Conservation (phyloP, 2,113 vertebrate species). For the Tor tambroides region DNA sequence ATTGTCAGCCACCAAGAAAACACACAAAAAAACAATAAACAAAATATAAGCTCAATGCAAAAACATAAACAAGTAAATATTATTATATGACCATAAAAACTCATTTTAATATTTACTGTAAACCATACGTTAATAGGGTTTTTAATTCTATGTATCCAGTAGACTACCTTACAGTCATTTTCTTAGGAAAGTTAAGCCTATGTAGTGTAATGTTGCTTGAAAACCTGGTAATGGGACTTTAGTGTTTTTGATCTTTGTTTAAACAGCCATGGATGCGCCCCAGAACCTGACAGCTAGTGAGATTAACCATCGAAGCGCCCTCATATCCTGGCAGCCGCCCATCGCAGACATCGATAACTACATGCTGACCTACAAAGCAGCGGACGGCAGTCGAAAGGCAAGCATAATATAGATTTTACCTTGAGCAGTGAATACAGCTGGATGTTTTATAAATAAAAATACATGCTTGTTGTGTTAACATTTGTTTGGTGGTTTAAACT, state of each 20-base stretch:
- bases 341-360: conserved; percentile 92
- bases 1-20: no score
- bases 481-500: neutral
- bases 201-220: neutral
- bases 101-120: no score
- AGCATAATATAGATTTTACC: conserved; percentile 39
- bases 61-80: no score
- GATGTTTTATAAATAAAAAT: neutral
- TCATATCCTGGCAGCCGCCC: conserved; percentile 93
- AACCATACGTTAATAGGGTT: no score
- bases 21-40: no score
- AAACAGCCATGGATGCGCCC: conserved; percentile 90
- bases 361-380: conserved; percentile 90
- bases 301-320: conserved; percentile 88
- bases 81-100: no score
- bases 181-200: neutral
- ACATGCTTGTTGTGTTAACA: neutral
- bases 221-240: neutral
- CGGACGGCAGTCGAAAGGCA: conserved; percentile 89
- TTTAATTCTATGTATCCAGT: no score
- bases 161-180: neutral
- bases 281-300: conserved; percentile 91
- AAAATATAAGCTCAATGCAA: no score
- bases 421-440: neutral
- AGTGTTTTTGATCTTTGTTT: neutral